These are phyloP conservation scores for Artibeus lituratus DNA, from an alignment of 2,797 vertebrate species.

Conservation along the genomic window DNA sequence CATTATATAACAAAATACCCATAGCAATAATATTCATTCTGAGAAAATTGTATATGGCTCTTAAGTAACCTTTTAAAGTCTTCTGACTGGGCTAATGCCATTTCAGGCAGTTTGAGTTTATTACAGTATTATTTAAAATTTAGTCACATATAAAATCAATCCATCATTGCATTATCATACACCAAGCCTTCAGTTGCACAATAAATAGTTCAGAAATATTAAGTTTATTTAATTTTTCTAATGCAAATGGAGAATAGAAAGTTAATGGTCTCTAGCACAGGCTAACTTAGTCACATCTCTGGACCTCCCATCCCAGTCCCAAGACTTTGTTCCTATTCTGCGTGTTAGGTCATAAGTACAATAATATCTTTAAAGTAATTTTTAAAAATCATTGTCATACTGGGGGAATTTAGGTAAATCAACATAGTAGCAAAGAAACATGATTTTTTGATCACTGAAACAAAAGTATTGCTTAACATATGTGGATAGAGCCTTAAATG, in stretches of 20 bases:
- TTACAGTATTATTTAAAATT: background rate
- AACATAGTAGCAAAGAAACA: background rate
- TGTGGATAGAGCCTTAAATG: background rate
- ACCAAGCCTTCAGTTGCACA: background rate
- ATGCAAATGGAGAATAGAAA: background rate
- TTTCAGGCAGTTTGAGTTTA: background rate
- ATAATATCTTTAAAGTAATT: background rate
- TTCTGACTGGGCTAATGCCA: background rate
- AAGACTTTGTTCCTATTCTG: background rate
- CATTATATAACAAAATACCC: background rate
- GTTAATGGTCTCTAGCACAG: background rate
- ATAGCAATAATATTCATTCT: background rate
- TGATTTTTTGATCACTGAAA: background rate
- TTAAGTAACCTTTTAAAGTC: background rate
- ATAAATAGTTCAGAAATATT: background rate
- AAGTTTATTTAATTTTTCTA: background rate
- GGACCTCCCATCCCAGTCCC: background rate
- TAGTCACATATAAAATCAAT: background rate
- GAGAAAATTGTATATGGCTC: background rate
- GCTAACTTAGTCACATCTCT: background rate
- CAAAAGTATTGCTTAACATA: background rate
- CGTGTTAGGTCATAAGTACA: background rate
- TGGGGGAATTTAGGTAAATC: background rate
- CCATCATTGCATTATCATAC: background rate
- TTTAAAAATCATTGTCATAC: background rate